These are phyloP conservation scores for Apotomis capreana DNA, from an alignment of 2,888 invertebrate species.

Conservation along the genomic window DNA sequence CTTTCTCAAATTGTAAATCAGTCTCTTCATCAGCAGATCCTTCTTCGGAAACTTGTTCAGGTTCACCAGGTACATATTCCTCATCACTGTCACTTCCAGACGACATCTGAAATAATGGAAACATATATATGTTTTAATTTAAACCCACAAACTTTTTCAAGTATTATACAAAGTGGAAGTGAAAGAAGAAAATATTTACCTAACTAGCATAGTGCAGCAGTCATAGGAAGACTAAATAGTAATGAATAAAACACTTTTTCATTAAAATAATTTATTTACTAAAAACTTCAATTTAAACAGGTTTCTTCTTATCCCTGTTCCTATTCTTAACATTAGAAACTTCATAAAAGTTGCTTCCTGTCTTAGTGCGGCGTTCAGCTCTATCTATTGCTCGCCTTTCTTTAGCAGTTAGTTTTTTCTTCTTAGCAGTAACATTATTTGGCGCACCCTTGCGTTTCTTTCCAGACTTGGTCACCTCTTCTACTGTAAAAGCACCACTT, in stretches of 20 bases:
- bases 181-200: constrained; percentile 1
- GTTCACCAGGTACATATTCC: constrained; percentile 88
- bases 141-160: constrained; percentile 13
- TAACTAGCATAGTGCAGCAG: not conserved
- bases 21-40: constrained; percentile 86
- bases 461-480: constrained; percentile 75
- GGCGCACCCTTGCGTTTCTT: constrained; percentile 62
- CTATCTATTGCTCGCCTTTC: constrained; percentile 89
- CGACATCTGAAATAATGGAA: constrained; percentile 68
- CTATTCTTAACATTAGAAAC: constrained; percentile 94
- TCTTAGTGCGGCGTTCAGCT: constrained; percentile 89
- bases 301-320: constrained; percentile 87
- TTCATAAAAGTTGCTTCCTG: constrained; percentile 95
- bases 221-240: too few relatives aligned
- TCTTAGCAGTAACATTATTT: constrained; percentile 49
- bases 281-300: constrained; percentile 42
- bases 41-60: constrained; percentile 86
- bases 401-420: constrained; percentile 88
- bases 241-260: constrained; percentile 26
- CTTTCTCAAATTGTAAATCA: constrained; percentile 81
- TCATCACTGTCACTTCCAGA: constrained; percentile 91
- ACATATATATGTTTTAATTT: constrained; percentile 23
- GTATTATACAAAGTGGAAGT: not conserved
- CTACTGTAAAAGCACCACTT: constrained; percentile 81
- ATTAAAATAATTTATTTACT: constrained; percentile 44